phyloP scores from a whole-genome alignment of 2,797 vertebrate genomes.

The Malurus splendens region DNA sequence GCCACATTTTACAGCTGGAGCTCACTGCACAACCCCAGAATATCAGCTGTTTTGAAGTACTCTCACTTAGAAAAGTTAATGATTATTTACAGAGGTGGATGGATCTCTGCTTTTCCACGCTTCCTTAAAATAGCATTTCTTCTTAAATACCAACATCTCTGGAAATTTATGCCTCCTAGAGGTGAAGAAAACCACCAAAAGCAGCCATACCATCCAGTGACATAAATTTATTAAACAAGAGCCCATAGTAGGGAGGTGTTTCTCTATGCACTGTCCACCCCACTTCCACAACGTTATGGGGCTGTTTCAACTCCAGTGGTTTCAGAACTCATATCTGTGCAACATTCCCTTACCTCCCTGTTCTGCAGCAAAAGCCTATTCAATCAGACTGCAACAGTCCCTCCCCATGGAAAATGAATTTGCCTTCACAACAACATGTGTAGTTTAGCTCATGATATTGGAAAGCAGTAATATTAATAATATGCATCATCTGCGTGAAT shows the following conservation, averaged over 20 bases:
- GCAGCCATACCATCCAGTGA: not conserved
- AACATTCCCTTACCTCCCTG: not conserved
- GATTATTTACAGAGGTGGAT: not conserved
- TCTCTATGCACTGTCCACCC: not conserved
- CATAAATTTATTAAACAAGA: not conserved
- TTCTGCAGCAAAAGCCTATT: not conserved
- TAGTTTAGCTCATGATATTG: not conserved
- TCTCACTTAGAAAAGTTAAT: not conserved
- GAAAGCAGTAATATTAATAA: not conserved
- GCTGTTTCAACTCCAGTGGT: not conserved
- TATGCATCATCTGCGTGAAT: not conserved
- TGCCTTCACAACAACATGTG: not conserved
- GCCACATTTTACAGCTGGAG: not conserved
- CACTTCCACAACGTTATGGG: not conserved
- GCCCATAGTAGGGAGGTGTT: not conserved
- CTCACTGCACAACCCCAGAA: not conserved
- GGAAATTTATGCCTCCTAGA: not conserved
- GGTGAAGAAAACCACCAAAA: not conserved
- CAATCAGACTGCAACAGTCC: not conserved
- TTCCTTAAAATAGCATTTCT: not conserved
- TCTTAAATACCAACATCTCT: not conserved
- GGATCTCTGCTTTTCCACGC: not conserved
- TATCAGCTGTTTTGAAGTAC: not conserved
- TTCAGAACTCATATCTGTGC: accelerated
- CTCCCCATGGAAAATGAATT: not conserved